A percentile compares a stretch with the other conserved stretches of the same genome.
Conservation (phyloP, 2,888 invertebrate genomes). For the Autographa pulchrina region DNA sequence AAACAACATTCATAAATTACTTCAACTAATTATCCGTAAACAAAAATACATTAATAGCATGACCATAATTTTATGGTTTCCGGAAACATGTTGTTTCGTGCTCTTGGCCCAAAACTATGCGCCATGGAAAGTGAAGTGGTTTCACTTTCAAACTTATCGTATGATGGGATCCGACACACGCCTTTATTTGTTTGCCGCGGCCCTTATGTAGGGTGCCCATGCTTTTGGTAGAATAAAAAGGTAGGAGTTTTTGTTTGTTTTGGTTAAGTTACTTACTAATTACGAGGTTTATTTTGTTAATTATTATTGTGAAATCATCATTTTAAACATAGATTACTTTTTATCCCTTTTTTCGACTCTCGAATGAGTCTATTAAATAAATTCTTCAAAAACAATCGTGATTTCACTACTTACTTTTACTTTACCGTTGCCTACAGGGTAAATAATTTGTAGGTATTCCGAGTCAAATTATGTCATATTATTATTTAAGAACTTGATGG, state of each 20-base stretch:
- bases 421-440: no score
- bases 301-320: no score
- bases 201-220: constrained; percentile 67
- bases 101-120: constrained; percentile 29
- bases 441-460: no score
- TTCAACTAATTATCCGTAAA: not conserved
- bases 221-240: not conserved
- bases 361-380: no score
- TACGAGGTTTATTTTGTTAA: no score
- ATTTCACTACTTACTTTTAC: no score
- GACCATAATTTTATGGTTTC: constrained; percentile 11
- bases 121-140: constrained; percentile 70
- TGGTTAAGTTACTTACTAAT: no score
- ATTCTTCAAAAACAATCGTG: no score
- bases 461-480: no score
- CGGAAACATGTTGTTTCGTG: constrained; percentile 21
- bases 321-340: no score
- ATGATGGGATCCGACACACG: constrained; percentile 62
- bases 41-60: not conserved
- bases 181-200: constrained; percentile 66
- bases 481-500: not conserved
- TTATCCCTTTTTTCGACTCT: no score
- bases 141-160: constrained; percentile 80
- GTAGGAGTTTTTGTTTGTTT: not conserved
- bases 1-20: constrained; percentile 2